Evolutionary conservation across 2,113 vertebrate species (phyloP).

Genomic region (Coracopsis vasa): DNA sequence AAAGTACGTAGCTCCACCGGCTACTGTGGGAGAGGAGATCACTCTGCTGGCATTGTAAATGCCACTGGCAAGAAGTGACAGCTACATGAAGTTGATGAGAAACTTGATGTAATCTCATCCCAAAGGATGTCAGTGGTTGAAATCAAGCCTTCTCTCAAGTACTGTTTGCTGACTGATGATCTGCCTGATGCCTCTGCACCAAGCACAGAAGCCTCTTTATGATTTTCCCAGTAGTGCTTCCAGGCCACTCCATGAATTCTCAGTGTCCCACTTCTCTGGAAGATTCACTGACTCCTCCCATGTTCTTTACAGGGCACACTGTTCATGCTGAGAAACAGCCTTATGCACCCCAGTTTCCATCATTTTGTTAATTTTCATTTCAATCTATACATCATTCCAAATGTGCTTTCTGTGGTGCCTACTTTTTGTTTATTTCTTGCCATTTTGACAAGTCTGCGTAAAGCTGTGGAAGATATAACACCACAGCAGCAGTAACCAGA

Average conservation of each 20-base stretch:
- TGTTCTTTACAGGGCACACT: not conserved
- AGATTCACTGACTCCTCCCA: not conserved
- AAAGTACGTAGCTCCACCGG: not conserved
- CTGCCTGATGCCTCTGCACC: not conserved
- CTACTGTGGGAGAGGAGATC: not conserved
- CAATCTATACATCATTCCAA: not conserved
- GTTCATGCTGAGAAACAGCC: not conserved
- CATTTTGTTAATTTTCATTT: constrained; percentile 38
- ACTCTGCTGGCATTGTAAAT: not conserved
- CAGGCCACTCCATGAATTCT: not conserved
- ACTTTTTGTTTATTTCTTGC: constrained; percentile 10
- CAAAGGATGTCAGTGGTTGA: not conserved
- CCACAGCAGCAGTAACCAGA: constrained; percentile 41
- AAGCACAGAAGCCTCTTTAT: not conserved
- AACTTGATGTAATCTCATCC: not conserved
- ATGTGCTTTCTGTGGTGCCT: not conserved
- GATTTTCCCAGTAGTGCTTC: not conserved
- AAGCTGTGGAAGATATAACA: constrained; percentile 10
- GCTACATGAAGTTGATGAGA: not conserved
- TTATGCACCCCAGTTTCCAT: not conserved
- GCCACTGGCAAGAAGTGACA: not conserved
- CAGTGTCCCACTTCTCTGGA: not conserved
- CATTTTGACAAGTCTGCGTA: constrained; percentile 22
- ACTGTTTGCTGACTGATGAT: not conserved
- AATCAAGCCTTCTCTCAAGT: not conserved